Evolutionary conservation across 2,888 invertebrate genomes (phyloP).

Genomic region (Nineta flava): DNA sequence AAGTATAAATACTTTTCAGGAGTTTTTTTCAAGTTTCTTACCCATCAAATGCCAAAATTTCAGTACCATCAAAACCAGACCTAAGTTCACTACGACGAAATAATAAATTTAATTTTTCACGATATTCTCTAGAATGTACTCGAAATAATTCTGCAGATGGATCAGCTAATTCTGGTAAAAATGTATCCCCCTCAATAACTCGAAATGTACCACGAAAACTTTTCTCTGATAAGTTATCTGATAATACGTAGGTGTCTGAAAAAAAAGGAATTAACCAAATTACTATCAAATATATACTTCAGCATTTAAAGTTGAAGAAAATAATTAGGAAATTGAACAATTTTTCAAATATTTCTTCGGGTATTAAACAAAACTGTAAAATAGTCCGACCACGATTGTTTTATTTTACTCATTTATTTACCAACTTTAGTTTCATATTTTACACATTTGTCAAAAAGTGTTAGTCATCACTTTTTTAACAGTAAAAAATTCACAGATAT

Average conservation of each 20-base stretch:
- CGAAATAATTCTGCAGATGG: conserved; percentile 53
- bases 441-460: too few relatives aligned
- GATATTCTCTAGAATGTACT: conserved; percentile 55
- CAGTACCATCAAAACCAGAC: conserved; percentile 60
- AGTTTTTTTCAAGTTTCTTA: conserved; percentile 27
- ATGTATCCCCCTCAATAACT: conserved; percentile 52
- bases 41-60: conserved; percentile 76
- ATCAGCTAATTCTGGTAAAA: conserved; percentile 48
- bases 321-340: neutral
- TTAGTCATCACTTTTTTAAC: too few relatives aligned
- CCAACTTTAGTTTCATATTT: too few relatives aligned
- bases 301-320: neutral
- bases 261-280: conserved; percentile 17
- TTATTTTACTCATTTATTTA: too few relatives aligned
- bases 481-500: too few relatives aligned
- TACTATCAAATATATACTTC: neutral
- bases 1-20: neutral
- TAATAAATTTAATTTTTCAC: conserved; percentile 56
- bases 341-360: too few relatives aligned
- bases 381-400: too few relatives aligned
- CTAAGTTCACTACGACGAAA: conserved; percentile 58
- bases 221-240: conserved; percentile 59
- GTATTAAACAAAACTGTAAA: too few relatives aligned
- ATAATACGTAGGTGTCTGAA: conserved; percentile 57
- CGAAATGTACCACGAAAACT: conserved; percentile 70